These are phyloP conservation scores for Acrocephalus kingi DNA, from an alignment of 2,113 vertebrate genomes.

Conservation along the genomic window DNA sequence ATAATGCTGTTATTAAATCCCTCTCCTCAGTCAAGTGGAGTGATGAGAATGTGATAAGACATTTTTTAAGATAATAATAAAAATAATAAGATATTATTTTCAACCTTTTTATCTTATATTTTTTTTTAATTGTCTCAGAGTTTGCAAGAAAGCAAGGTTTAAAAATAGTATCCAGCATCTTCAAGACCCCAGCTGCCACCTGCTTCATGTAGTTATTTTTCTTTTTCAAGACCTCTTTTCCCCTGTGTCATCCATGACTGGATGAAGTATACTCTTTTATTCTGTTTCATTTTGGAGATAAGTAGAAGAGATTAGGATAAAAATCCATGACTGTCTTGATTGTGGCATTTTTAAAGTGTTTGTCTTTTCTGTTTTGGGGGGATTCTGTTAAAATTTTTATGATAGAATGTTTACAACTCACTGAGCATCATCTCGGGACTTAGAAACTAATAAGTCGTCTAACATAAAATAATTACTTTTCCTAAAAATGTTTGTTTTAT, in stretches of 20 bases:
- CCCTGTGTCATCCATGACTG: neutral
- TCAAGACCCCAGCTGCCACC: neutral
- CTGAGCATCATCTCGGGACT: neutral
- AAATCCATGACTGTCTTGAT: neutral
- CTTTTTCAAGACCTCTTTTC: neutral
- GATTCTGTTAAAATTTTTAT: neutral
- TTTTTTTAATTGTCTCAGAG: neutral
- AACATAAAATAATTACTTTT: conserved; percentile 36
- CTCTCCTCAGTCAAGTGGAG: neutral
- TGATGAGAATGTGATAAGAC: neutral
- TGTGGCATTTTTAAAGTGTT: neutral
- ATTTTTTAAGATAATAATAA: too few species aligned
- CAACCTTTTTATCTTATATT: neutral
- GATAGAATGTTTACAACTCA: neutral
- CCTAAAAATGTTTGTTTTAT: conserved; percentile 44
- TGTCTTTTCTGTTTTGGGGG: neutral
- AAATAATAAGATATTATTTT: neutral
- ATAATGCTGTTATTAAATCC: neutral
- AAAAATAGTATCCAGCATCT: neutral
- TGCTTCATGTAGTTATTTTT: neutral
- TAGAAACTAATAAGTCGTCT: neutral
- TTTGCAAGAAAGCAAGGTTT: neutral
- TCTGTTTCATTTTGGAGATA: neutral
- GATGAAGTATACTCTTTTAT: neutral
- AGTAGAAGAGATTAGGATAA: neutral